These are phyloP conservation scores for Epistrophe eligans DNA, from an alignment of 2,888 invertebrate genomes.

Conservation along the genomic window DNA sequence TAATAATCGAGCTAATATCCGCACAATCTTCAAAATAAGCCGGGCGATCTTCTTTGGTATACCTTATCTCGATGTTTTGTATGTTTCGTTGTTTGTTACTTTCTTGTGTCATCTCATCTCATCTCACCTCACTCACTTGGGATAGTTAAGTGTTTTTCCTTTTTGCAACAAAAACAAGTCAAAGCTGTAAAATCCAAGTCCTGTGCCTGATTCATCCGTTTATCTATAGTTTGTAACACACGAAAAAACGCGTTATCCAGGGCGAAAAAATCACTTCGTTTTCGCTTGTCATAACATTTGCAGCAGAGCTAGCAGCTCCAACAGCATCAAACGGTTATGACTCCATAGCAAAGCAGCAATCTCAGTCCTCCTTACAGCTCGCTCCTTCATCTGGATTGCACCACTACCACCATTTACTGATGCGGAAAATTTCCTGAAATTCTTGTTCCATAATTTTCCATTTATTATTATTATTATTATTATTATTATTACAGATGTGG, in stretches of 20 bases:
- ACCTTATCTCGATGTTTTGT: not conserved
- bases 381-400: conserved; percentile 51
- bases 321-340: conserved; percentile 66
- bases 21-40: conserved; percentile 44
- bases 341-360: conserved; percentile 1
- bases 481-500: conserved; percentile 59
- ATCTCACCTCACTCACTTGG: conserved; percentile 11
- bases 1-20: conserved; percentile 61
- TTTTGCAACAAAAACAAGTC: conserved; percentile 49
- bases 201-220: conserved; percentile 45
- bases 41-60: conserved; percentile 32
- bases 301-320: conserved; percentile 51
- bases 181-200: conserved; percentile 15
- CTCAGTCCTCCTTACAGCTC: conserved; percentile 23
- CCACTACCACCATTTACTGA: conserved; percentile 59
- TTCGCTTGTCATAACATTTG: conserved; percentile 81
- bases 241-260: conserved; percentile 50
- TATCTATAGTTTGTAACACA: conserved; percentile 49
- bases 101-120: not conserved
- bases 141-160: conserved; percentile 2
- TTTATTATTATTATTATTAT: conserved; percentile 75
- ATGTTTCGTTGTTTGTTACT: conserved; percentile 1
- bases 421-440: conserved; percentile 77
- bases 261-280: conserved; percentile 80
- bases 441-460: conserved; percentile 76